Evolutionary conservation across 2,888 invertebrate species (phyloP).

Genomic region (Odontocolon sp.): DNA sequence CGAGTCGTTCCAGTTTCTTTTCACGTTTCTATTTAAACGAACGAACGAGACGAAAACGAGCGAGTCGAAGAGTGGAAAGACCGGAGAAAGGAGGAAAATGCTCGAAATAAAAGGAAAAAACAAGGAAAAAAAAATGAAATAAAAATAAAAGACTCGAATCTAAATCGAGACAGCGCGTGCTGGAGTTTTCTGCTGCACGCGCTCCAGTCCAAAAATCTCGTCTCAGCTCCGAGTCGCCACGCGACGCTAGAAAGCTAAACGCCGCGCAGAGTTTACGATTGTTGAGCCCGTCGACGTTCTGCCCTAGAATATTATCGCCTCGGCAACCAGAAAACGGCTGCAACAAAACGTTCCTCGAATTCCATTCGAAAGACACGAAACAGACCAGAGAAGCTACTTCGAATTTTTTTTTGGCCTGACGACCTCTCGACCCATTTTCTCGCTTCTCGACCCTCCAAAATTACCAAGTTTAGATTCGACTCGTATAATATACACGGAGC

Average conservation of each 20-base stretch:
- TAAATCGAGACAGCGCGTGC: conserved; percentile 20
- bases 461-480: conserved; percentile 28
- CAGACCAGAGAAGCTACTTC: not conserved
- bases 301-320: conserved; percentile 4
- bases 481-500: not conserved
- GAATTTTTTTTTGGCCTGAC: conserved; percentile 39
- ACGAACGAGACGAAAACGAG: conserved; percentile 11
- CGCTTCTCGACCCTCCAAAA: not conserved
- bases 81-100: conserved; percentile 18
- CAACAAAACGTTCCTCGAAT: not conserved
- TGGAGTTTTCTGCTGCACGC: not conserved
- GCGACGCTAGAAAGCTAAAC: not conserved
- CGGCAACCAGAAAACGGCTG: not conserved
- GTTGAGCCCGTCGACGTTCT: too few species aligned
- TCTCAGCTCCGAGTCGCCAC: not conserved
- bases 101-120: conserved; percentile 9
- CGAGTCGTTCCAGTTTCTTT: conserved; percentile 42
- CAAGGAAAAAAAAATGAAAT: conserved; percentile 10
- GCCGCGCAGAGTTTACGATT: too few species aligned
- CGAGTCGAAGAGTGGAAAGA: not conserved
- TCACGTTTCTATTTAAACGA: conserved; percentile 47
- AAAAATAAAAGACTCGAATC: conserved; percentile 20
- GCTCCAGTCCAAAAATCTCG: conserved; percentile 6
- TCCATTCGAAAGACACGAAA: not conserved
- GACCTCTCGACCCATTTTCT: conserved; percentile 45